Evolutionary conservation across 2,888 invertebrate genomes (phyloP).

Genomic region (Acheta domesticus): DNA sequence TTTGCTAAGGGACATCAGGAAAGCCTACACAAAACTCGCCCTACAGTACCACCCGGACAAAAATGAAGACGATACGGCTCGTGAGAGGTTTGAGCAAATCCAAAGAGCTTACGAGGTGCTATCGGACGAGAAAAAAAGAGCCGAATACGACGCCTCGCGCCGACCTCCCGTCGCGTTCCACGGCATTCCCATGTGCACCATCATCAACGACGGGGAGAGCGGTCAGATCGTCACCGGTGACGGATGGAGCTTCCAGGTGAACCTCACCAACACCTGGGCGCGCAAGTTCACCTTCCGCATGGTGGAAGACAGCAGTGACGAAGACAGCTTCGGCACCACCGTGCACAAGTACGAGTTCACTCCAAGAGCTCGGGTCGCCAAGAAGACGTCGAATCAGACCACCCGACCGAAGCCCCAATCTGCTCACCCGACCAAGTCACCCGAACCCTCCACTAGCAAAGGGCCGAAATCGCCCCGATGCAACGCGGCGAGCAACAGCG

Average conservation of each 20-base stretch:
- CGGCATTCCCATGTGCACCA: neutral
- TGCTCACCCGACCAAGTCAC: too few species aligned
- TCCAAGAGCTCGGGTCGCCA: too few species aligned
- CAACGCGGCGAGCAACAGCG: too few species aligned
- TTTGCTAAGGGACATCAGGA: neutral
- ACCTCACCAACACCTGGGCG: neutral
- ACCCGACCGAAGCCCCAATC: too few species aligned
- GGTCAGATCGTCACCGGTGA: neutral
- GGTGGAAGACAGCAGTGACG: neutral
- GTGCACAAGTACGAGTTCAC: neutral
- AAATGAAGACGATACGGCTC: neutral
- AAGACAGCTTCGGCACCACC: neutral
- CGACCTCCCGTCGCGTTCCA: neutral
- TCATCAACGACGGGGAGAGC: neutral
- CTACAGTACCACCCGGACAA: neutral
- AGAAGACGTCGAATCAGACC: too few species aligned
- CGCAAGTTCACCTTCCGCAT: neutral
- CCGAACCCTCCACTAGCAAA: too few species aligned
- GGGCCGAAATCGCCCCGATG: too few species aligned
- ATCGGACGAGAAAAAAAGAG: neutral
- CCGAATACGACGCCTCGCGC: neutral
- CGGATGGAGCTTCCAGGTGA: neutral
- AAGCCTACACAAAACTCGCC: neutral
- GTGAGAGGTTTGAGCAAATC: neutral
- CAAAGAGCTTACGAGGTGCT: neutral